phyloP scores from a whole-genome alignment of 1,140 invertebrate species.

The Popillia japonica region DNA sequence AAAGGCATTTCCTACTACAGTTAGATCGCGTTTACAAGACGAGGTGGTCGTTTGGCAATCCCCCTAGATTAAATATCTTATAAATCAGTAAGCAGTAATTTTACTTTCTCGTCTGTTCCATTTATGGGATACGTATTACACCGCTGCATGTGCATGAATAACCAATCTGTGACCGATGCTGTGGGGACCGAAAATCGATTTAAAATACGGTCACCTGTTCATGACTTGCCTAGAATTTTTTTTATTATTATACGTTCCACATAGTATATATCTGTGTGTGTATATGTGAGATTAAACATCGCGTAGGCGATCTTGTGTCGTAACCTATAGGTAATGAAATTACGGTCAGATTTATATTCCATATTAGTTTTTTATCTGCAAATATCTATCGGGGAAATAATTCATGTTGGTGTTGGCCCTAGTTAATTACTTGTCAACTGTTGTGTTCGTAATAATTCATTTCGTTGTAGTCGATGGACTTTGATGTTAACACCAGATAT shows the following conservation, averaged over 20 bases:
- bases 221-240: conserved; percentile 8
- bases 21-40: too few relatives aligned
- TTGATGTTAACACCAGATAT: conserved; percentile 31
- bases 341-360: conserved; percentile 21
- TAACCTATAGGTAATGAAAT: conserved; percentile 24
- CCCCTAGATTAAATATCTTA: not conserved
- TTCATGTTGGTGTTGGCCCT: conserved; percentile 24
- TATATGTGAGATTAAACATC: conserved; percentile 1
- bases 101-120: not conserved
- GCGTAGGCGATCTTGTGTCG: conserved; percentile 19
- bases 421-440: conserved; percentile 33
- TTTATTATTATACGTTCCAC: conserved; percentile 10
- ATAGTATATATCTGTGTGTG: not conserved
- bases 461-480: conserved; percentile 33
- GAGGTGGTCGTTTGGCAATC: not conserved
- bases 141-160: not conserved
- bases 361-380: conserved; percentile 35
- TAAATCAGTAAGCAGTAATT: not conserved
- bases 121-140: not conserved
- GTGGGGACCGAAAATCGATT: not conserved
- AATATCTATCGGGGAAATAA: conserved; percentile 30
- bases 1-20: too few relatives aligned
- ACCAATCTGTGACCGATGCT: not conserved
- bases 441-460: conserved; percentile 34
- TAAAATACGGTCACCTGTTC: conserved; percentile 1